phyloP scores from a whole-genome alignment of 2,797 vertebrate species.

The Pangasius macronema region DNA sequence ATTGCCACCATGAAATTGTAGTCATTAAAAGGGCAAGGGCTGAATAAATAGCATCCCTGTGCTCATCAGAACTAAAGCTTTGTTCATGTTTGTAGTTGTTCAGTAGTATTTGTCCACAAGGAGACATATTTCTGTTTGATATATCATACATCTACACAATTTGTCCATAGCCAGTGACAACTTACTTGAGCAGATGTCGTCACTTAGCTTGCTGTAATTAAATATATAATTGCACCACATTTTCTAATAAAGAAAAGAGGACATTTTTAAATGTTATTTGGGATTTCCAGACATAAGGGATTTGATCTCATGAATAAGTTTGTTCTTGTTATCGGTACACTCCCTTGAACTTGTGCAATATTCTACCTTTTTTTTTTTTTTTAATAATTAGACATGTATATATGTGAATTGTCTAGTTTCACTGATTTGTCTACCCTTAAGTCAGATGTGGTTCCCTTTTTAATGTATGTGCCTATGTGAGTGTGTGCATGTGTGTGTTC shows the following conservation, averaged over 20 bases:
- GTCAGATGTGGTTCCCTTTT: slow-evolving; percentile 67
- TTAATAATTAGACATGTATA: slow-evolving; percentile 39
- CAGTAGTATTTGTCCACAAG: slow-evolving; percentile 56
- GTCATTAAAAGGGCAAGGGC: slow-evolving; percentile 1
- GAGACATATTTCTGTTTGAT: slow-evolving; percentile 45
- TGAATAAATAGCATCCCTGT: slow-evolving; percentile 37
- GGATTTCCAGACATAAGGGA: slow-evolving; percentile 35
- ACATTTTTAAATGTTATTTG: slow-evolving; percentile 15
- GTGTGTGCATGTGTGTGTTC: slow-evolving; percentile 46
- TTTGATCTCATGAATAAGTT: slow-evolving; percentile 35
- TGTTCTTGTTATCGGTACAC: slow-evolving; percentile 46
- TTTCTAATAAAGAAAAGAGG: slow-evolving; percentile 39
- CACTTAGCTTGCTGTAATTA: slow-evolving; percentile 45
- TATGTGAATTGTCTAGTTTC: slow-evolving; percentile 56
- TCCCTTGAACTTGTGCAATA: slow-evolving; percentile 56
- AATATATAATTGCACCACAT: slow-evolving; percentile 46
- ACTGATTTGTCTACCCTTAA: slow-evolving; percentile 65
- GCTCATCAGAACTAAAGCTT: slow-evolving; percentile 47
- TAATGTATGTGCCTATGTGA: slow-evolving; percentile 55
- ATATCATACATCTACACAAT: slow-evolving; percentile 47
- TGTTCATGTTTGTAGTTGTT: slow-evolving; percentile 49
- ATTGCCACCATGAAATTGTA: background rate
- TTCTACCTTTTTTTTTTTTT: slow-evolving; percentile 55
- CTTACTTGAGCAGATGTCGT: slow-evolving; percentile 42
- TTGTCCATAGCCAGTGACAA: slow-evolving; percentile 29